phyloP scores from a whole-genome alignment of 1,140 invertebrate species.

The Rhyzopertha dominica region DNA sequence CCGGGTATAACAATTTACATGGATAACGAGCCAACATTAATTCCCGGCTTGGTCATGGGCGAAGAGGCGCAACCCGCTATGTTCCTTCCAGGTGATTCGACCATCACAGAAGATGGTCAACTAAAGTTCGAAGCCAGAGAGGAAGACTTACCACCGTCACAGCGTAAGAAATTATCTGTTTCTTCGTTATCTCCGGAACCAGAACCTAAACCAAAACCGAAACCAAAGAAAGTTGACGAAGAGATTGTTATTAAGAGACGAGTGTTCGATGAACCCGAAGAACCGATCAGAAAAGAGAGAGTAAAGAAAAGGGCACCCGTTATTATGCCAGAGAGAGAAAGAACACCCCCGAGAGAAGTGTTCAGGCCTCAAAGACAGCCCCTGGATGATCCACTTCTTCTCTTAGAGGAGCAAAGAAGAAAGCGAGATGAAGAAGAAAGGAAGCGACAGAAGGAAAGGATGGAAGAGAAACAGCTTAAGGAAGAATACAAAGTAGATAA shows the following conservation, averaged over 20 bases:
- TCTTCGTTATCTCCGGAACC: slow-evolving; percentile 24
- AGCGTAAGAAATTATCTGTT: slow-evolving; percentile 11
- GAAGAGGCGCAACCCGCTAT: slow-evolving; percentile 36
- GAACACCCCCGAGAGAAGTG: slow-evolving; percentile 22
- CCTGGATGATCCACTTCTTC: slow-evolving; percentile 30
- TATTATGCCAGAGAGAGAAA: slow-evolving; percentile 24
- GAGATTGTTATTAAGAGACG: slow-evolving; percentile 33
- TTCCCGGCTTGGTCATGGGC: slow-evolving; percentile 50
- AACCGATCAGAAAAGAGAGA: slow-evolving; percentile 27
- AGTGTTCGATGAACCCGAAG: slow-evolving; percentile 26
- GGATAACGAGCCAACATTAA: slow-evolving; percentile 58
- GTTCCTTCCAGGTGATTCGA: slow-evolving; percentile 57
- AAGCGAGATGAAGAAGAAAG: slow-evolving; percentile 35
- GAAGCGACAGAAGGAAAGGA: slow-evolving; percentile 33
- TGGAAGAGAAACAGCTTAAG: slow-evolving; percentile 33
- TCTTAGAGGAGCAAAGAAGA: slow-evolving; percentile 30
- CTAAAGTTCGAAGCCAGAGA: slow-evolving; percentile 43
- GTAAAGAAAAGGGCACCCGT: slow-evolving; percentile 26
- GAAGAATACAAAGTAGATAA: slow-evolving; percentile 37
- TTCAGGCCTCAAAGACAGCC: slow-evolving; percentile 24
- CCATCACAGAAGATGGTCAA: slow-evolving; percentile 49
- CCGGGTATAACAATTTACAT: slow-evolving; percentile 66
- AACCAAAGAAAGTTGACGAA: slow-evolving; percentile 24
- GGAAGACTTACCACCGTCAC: slow-evolving; percentile 27
- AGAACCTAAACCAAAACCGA: slow-evolving; percentile 23